Percentiles rank a stretch among this genome's conserved stretches.
Conservation (phyloP, 2,888 invertebrate genomes). For the Hybos culiciformis region DNA sequence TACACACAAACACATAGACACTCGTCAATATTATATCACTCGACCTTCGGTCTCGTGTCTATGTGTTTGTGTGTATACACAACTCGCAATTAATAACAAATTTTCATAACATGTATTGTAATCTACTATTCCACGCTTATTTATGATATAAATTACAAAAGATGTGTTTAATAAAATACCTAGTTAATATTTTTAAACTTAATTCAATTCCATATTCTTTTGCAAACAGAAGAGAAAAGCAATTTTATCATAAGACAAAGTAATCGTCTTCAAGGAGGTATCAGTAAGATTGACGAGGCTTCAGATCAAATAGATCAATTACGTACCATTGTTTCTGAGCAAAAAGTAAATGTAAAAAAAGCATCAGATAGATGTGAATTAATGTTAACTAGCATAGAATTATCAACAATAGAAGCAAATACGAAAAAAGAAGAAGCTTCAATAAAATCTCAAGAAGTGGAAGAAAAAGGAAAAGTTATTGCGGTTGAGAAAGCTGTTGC, state of each 20-base stretch:
- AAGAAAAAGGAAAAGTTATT: slow-evolving; percentile 66
- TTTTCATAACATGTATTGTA: too few relatives aligned
- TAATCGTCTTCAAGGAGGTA: slow-evolving; percentile 30
- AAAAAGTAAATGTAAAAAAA: slow-evolving; percentile 67
- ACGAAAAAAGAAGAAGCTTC: slow-evolving; percentile 69
- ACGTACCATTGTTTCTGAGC: slow-evolving; percentile 65
- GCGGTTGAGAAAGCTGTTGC: slow-evolving; percentile 72
- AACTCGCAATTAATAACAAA: too few relatives aligned
- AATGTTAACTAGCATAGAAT: slow-evolving; percentile 61
- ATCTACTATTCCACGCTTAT: too few relatives aligned
- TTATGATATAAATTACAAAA: too few relatives aligned
- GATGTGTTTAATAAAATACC: background rate
- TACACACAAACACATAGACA: too few relatives aligned
- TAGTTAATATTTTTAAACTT: background rate
- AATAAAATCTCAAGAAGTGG: slow-evolving; percentile 67
- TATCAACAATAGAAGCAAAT: slow-evolving; percentile 54
- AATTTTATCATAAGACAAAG: slow-evolving; percentile 27
- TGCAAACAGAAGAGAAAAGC: slow-evolving; percentile 30
- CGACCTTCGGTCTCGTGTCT: too few relatives aligned
- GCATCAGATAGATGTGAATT: slow-evolving; percentile 70
- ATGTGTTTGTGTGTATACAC: too few relatives aligned
- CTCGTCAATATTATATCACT: too few relatives aligned
- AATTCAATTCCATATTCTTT: background rate
- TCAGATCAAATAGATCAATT: slow-evolving; percentile 65
- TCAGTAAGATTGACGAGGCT: slow-evolving; percentile 62